Evolutionary conservation across 2,888 invertebrate genomes (phyloP).

Genomic region (Eustalomyia histrio): DNA sequence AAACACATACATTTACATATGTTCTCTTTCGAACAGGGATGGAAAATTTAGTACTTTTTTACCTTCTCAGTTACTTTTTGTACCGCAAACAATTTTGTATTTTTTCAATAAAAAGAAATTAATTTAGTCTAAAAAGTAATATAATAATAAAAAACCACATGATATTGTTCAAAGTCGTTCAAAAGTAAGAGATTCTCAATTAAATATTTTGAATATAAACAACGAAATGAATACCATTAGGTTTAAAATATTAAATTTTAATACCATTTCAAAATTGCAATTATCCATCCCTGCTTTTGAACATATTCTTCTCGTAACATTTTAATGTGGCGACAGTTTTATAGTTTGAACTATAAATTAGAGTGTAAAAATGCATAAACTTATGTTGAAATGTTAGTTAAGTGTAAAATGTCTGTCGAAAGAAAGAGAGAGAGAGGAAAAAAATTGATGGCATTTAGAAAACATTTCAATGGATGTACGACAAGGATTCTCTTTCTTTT

Average conservation of each 20-base stretch:
- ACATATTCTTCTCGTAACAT: constrained; percentile 12
- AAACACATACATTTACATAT: background rate
- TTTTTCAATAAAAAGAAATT: too few species aligned
- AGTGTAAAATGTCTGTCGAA: constrained; percentile 30
- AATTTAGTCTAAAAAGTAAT: too few species aligned
- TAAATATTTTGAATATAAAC: too few species aligned
- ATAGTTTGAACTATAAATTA: constrained; percentile 63
- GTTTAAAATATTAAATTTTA: too few species aligned
- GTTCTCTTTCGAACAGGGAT: background rate
- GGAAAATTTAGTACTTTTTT: background rate
- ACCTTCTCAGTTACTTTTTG: too few species aligned
- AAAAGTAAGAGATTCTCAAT: too few species aligned
- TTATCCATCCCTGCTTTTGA: background rate
- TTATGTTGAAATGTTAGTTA: constrained; percentile 52
- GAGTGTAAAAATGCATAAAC: constrained; percentile 57
- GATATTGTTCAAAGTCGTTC: too few species aligned
- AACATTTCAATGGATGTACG: constrained; percentile 18
- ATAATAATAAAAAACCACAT: too few species aligned
- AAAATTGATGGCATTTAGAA: background rate
- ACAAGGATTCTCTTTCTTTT: background rate
- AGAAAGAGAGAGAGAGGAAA: background rate
- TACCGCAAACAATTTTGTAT: too few species aligned
- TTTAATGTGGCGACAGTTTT: constrained; percentile 62
- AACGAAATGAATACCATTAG: too few species aligned
- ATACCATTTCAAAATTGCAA: too few species aligned